These are phyloP conservation scores for Uloborus plumipes DNA, from an alignment of 2,888 invertebrate species.

Conservation along the genomic window DNA sequence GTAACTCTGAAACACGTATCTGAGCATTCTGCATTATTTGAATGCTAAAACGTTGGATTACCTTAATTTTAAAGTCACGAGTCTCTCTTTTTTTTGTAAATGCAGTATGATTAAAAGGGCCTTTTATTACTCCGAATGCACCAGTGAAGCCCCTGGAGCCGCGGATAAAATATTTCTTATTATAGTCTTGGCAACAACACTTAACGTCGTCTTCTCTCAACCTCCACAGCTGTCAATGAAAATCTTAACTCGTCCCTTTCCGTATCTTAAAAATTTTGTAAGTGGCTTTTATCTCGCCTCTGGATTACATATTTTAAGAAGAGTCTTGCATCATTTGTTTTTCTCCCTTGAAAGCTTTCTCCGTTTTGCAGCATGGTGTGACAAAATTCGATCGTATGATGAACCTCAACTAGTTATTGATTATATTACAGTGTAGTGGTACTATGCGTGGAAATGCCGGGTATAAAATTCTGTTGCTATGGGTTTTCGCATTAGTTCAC, in stretches of 20 bases:
- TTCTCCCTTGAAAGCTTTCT: slow-evolving; percentile 28
- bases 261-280: slow-evolving; percentile 9
- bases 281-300: slow-evolving; percentile 1
- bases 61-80: no score
- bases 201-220: no score
- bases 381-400: slow-evolving; percentile 38
- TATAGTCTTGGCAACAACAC: no score
- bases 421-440: slow-evolving; percentile 44
- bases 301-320: background rate
- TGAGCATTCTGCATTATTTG: no score
- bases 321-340: slow-evolving; percentile 35
- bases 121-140: no score
- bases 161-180: no score
- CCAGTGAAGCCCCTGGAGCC: no score
- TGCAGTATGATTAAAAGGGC: no score
- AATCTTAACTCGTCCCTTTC: background rate
- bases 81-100: no score
- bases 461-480: slow-evolving; percentile 51
- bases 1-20: no score
- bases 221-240: no score
- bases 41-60: no score
- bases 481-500: background rate
- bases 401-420: slow-evolving; percentile 40
- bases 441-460: slow-evolving; percentile 17
- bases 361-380: slow-evolving; percentile 37